Base-by-base conservation (phyloP, 64 coral and sea anemone species). In the Hydrozoanthus tunicans region DNA sequence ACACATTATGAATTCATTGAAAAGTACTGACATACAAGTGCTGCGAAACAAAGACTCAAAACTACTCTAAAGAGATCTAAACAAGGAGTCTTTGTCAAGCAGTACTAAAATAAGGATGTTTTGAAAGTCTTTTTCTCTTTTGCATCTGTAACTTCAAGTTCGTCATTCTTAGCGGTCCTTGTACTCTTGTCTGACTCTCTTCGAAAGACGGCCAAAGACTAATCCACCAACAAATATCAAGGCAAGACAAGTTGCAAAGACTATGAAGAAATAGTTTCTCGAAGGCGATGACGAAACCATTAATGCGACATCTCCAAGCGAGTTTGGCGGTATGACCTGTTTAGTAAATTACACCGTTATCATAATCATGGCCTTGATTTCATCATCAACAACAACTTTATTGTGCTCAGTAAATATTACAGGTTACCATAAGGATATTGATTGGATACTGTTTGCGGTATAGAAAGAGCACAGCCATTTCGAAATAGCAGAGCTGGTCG, bases 251-350 rank as follows among this genome's bases (percentile, higher is more conserved):
- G 91, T 96, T 11, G 95, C 95, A 13, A 96, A 94, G 62, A 96
- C 84, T 51, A 96, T 93, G 55, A 94, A 94, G 90, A 96, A 96
- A 76, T 97, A 97, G 90, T 94, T 97, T 64, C 93, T 94, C 8
- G 95, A 97, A 0, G 92, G 95, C 3, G 95, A 97, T 0, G 77
- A 26, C 7, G 83, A 63, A 6, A 97, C 63, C 55, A 83, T 78
- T 4, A 89, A 26, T 14, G 92, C 92, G 52, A 97, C 70, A 56
- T 92, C 95, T 53, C 83, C 89, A 4, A 97, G 79, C 0, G 95
- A 80, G 8, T 94, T 90, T 32, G 81, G 52, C 15, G 78, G 79
- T 3, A 79, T 5, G 26, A 91, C 13, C 95, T 97, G 65, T 23
- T 64, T 82, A 52, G 78, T 15, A 82, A 54, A 82, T 61, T 53